Percentiles rank a stretch among this genome's conserved stretches.
These are phyloP conservation scores for Cydia pomonella DNA, from an alignment of 1,140 invertebrate genomes.

Conservation along the genomic window DNA sequence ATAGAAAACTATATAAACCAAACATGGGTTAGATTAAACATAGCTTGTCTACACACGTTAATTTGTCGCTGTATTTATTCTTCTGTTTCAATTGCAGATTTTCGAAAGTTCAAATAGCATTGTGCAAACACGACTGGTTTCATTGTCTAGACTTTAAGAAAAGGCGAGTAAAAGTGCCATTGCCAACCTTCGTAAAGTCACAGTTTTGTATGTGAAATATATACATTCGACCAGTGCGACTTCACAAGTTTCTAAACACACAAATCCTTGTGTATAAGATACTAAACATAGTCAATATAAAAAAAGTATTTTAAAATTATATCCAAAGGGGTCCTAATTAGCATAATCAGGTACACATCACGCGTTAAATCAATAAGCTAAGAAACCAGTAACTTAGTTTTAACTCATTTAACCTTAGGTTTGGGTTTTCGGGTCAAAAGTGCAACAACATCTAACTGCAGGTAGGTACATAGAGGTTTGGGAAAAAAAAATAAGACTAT, in stretches of 20 bases:
- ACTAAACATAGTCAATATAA: neutral
- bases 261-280: neutral
- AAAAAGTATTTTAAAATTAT: neutral
- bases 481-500: no score
- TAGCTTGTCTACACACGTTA: constrained; percentile 44
- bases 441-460: neutral
- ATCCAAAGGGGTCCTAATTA: neutral
- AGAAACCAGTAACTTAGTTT: neutral
- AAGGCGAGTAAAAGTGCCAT: constrained; percentile 55
- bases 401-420: neutral
- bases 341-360: neutral
- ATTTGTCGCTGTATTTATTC: constrained; percentile 64
- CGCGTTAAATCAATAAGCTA: neutral
- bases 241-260: constrained; percentile 17
- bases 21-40: constrained; percentile 42
- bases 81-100: constrained; percentile 72
- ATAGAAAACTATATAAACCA: neutral
- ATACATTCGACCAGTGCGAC: neutral
- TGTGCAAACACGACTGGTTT: constrained; percentile 64
- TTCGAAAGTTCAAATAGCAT: constrained; percentile 75
- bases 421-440: neutral
- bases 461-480: no score
- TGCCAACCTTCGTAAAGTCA: constrained; percentile 33
- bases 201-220: constrained; percentile 18
- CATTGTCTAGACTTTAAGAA: constrained; percentile 54